Percentiles rank a stretch among this genome's conserved stretches.
phyloP scores from a whole-genome alignment of 2,888 invertebrate species.

The Eudasyphora cyanicolor region DNA sequence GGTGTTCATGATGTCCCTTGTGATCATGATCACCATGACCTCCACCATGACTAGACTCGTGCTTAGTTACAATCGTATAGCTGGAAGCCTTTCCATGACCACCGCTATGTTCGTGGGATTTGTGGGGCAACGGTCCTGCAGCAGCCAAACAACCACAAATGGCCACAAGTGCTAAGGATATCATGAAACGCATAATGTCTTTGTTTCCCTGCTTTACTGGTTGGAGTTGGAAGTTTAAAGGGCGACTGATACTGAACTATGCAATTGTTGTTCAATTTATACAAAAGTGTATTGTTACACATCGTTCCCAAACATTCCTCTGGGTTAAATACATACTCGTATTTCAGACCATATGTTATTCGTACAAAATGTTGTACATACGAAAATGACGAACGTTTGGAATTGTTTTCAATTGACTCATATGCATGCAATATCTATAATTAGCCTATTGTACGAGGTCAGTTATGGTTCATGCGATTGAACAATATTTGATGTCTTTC shows the following conservation, averaged over 20 bases:
- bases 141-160: neutral
- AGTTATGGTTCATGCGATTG: too few species aligned
- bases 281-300: neutral
- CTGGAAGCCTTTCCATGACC: neutral
- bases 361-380: too few species aligned
- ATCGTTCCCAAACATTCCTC: too few species aligned
- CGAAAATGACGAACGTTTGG: too few species aligned
- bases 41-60: neutral
- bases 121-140: neutral
- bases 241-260: neutral
- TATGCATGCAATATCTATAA: too few species aligned
- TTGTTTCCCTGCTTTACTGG: neutral
- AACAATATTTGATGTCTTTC: too few species aligned
- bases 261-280: neutral
- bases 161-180: neutral
- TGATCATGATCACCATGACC: neutral
- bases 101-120: neutral
- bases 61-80: constrained; percentile 2
- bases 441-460: too few species aligned
- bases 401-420: too few species aligned
- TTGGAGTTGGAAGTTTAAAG: neutral
- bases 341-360: too few species aligned
- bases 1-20: neutral
- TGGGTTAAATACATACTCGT: too few species aligned
- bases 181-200: neutral